Conservation (phyloP, 2,797 vertebrate species). For the Hemitrygon akajei region DNA sequence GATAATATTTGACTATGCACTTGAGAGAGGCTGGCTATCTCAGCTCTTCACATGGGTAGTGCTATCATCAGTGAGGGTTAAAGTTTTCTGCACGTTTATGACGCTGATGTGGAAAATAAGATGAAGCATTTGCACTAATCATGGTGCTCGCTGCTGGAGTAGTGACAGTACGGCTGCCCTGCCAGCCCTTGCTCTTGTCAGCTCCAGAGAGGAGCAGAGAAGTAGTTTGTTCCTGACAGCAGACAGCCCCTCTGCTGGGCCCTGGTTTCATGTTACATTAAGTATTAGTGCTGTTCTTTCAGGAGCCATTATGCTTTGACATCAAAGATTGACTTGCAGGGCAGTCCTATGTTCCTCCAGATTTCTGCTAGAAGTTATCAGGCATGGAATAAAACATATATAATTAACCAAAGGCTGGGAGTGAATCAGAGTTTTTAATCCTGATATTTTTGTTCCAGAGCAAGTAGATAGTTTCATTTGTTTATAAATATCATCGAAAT, state of each 20-base stretch:
- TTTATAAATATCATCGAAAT: neutral
- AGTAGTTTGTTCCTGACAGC: conserved; percentile 64
- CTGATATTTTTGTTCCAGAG: neutral
- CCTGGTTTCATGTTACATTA: conserved; percentile 83
- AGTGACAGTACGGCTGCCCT: conserved; percentile 47
- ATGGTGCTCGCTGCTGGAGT: conserved; percentile 9
- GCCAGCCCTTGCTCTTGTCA: conserved; percentile 65
- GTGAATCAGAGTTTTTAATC: neutral
- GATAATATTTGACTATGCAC: neutral
- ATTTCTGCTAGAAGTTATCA: conserved; percentile 65
- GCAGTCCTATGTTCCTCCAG: conserved; percentile 60
- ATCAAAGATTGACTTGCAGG: conserved; percentile 67
- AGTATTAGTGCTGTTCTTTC: conserved; percentile 66
- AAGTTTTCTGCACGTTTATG: conserved; percentile 3
- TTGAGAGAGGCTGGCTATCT: neutral
- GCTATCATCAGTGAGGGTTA: neutral
- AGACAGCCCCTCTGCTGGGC: conserved; percentile 61
- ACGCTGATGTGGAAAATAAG: neutral
- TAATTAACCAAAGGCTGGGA: conserved; percentile 59
- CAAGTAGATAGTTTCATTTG: neutral
- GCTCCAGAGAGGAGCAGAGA: conserved; percentile 63
- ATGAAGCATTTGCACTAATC: conserved; percentile 23
- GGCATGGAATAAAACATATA: conserved; percentile 69
- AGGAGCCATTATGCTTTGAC: conserved; percentile 63
- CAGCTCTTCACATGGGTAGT: neutral